Evolutionary conservation across 2,888 invertebrate genomes (phyloP).

Genomic region (Thymelicus lineola): DNA sequence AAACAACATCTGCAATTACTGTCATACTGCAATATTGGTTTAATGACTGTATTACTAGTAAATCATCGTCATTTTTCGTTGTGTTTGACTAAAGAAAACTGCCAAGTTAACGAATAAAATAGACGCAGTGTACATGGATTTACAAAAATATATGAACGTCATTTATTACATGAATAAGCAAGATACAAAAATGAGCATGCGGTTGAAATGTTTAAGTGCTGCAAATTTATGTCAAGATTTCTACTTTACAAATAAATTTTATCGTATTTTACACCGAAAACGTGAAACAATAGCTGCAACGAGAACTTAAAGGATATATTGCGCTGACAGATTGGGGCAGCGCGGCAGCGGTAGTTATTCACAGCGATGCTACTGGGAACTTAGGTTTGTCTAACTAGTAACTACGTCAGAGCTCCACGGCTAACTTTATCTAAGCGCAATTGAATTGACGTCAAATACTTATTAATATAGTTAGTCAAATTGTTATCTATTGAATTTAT

Average conservation of each 20-base stretch:
- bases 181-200: background rate
- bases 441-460: background rate
- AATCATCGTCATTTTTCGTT: no score
- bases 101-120: no score
- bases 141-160: background rate
- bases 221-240: constrained; percentile 8
- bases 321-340: constrained; percentile 36
- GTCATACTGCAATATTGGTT: no score
- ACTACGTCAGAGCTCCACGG: constrained; percentile 16
- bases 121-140: no score
- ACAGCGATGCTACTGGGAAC: constrained; percentile 29
- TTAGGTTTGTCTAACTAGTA: constrained; percentile 26
- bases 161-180: background rate
- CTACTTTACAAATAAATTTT: constrained; percentile 18
- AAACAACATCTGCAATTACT: no score
- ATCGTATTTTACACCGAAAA: constrained; percentile 12
- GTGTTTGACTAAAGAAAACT: no score
- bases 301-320: constrained; percentile 36
- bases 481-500: background rate
- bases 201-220: background rate
- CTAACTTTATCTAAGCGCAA: constrained; percentile 26
- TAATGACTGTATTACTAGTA: no score
- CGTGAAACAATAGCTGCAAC: constrained; percentile 31
- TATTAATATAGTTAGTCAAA: constrained; percentile 5
- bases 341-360: constrained; percentile 30